Evolutionary conservation across 1,140 invertebrate species (phyloP).

Genomic region (Papilio polyxenes): DNA sequence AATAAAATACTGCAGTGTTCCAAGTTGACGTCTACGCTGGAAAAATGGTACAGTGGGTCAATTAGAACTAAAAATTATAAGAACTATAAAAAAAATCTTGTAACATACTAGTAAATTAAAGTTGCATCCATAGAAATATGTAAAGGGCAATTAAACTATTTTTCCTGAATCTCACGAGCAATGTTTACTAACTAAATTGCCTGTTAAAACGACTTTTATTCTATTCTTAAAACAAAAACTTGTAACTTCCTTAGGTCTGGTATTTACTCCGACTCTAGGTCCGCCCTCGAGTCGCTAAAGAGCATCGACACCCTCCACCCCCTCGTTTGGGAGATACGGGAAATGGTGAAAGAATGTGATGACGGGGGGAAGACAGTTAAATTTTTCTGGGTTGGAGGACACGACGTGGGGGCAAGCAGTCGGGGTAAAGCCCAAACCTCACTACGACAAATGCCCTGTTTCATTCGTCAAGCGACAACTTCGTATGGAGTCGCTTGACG

Average conservation of each 20-base stretch:
- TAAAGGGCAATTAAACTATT: neutral
- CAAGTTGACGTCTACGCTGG: neutral
- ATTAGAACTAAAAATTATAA: neutral
- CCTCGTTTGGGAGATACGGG: too few species aligned
- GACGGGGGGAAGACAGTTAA: too few species aligned
- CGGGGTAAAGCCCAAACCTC: too few species aligned
- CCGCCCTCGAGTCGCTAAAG: too few species aligned
- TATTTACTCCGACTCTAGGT: too few species aligned
- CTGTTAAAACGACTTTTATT: neutral
- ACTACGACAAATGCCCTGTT: too few species aligned
- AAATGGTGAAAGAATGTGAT: too few species aligned
- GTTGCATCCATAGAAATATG: neutral
- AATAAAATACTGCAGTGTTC: neutral
- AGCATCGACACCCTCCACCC: too few species aligned
- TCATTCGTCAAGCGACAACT: too few species aligned
- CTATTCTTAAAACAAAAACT: neutral
- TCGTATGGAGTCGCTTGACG: too few species aligned
- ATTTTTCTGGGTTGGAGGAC: too few species aligned
- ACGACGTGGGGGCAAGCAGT: too few species aligned
- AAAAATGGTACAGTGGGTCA: neutral
- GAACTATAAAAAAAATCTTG: neutral
- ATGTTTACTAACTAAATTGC: slow-evolving; percentile 1
- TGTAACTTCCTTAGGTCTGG: neutral
- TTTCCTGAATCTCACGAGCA: neutral
- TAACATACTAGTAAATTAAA: neutral